Conservation (phyloP, 2,113 vertebrate species). For the Myrmecobius fasciatus region DNA sequence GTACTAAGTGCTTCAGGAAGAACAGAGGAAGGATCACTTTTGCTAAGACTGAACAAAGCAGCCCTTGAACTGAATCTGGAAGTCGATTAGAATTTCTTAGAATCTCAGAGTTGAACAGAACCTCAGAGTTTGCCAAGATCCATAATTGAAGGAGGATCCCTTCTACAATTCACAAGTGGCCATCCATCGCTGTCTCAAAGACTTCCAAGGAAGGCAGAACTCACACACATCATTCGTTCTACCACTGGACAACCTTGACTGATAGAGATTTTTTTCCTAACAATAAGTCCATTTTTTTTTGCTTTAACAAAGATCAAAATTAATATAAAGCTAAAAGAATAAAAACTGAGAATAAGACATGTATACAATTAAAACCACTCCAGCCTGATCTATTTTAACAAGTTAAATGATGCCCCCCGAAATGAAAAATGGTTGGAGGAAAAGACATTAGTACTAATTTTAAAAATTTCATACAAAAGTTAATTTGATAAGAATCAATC, state of each 20-base stretch:
- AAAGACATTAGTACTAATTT: background rate
- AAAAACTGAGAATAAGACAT: background rate
- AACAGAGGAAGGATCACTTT: background rate
- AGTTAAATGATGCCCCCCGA: background rate
- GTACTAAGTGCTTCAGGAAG: background rate
- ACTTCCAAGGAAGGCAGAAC: background rate
- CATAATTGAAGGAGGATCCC: background rate
- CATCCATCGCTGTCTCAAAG: background rate
- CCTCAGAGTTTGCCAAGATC: background rate
- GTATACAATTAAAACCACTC: background rate
- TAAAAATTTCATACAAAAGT: background rate
- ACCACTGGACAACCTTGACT: background rate
- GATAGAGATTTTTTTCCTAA: background rate
- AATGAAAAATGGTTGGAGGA: background rate
- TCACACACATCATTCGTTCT: background rate
- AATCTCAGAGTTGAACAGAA: background rate
- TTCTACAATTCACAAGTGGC: background rate
- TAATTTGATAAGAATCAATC: background rate
- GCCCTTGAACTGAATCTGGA: background rate
- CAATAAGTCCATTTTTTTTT: background rate
- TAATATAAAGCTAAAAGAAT: background rate
- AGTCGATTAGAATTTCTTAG: background rate
- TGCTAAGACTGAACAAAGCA: background rate
- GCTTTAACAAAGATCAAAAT: background rate
- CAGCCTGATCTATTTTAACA: background rate